Conservation (phyloP, 2,797 vertebrate species). For the Chrysocyon brachyurus region DNA sequence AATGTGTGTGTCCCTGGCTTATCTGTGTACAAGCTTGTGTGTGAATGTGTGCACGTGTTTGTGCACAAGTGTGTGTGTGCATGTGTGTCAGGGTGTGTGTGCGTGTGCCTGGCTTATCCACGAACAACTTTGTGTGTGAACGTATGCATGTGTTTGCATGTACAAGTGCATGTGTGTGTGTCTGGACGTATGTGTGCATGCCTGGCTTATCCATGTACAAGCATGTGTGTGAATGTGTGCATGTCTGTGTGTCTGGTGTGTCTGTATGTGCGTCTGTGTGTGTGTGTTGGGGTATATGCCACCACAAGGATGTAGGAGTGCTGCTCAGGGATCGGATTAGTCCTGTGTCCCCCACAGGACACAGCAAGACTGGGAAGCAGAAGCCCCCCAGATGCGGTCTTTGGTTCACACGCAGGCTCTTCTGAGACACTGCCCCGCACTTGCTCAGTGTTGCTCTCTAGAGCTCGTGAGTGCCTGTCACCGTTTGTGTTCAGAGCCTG, state of each 20-base stretch:
- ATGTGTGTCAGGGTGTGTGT: neutral
- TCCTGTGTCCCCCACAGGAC: fast-evolving
- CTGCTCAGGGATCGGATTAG: fast-evolving
- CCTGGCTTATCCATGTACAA: no score
- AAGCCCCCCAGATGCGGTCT: fast-evolving
- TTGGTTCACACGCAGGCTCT: neutral
- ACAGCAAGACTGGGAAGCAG: neutral
- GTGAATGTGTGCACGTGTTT: neutral
- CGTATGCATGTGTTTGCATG: neutral
- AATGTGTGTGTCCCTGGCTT: no score
- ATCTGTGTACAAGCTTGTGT: no score
- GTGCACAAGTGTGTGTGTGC: neutral
- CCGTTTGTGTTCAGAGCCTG: neutral
- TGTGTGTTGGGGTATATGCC: neutral
- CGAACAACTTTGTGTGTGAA: no score
- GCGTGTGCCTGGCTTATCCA: neutral
- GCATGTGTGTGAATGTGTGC: no score
- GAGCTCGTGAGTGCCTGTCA: fast-evolving
- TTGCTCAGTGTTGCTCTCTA: fast-evolving
- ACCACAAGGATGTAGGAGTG: neutral
- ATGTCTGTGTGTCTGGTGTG: neutral
- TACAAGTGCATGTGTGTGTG: neutral
- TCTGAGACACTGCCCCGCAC: fast-evolving
- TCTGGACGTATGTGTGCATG: neutral
- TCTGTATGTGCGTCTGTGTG: neutral